Conservation (phyloP, 2,888 invertebrate genomes). For the Hypercompe scribonia region DNA sequence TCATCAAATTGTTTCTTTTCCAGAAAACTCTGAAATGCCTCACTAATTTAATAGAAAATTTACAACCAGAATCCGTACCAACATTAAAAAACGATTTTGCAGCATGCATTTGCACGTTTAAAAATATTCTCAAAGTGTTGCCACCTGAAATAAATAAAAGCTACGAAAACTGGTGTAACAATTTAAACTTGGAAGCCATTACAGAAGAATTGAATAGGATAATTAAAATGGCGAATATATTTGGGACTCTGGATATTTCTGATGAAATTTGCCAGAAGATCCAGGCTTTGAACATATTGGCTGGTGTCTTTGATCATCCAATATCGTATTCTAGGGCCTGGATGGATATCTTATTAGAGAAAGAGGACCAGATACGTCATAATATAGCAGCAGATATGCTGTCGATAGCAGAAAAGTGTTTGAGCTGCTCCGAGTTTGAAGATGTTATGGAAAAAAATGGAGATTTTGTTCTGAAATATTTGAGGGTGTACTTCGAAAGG, state of each 20-base stretch:
- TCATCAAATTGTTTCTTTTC: slow-evolving; percentile 42
- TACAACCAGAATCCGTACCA: slow-evolving; percentile 44
- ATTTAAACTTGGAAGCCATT: slow-evolving; percentile 48
- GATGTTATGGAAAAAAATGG: slow-evolving; percentile 44
- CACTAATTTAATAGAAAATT: slow-evolving; percentile 41
- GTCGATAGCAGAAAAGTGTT: slow-evolving; percentile 51
- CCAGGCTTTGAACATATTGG: slow-evolving; percentile 49
- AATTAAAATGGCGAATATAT: slow-evolving; percentile 45
- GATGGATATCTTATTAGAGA: slow-evolving; percentile 6
- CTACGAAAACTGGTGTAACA: slow-evolving; percentile 45
- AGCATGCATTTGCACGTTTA: slow-evolving; percentile 42
- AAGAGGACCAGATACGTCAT: not conserved
- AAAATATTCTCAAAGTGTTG: slow-evolving; percentile 27
- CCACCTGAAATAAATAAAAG: slow-evolving; percentile 15
- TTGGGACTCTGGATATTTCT: slow-evolving; percentile 37
- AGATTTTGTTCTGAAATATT: slow-evolving; percentile 38
- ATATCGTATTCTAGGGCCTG: slow-evolving; percentile 21
- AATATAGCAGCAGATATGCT: slow-evolving; percentile 52
- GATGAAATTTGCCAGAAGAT: slow-evolving; percentile 20
- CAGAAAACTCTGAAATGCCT: slow-evolving; percentile 59
- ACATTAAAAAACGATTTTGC: slow-evolving; percentile 41
- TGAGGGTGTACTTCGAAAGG: slow-evolving; percentile 42
- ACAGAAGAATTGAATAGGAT: slow-evolving; percentile 26
- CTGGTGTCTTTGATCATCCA: slow-evolving; percentile 35
- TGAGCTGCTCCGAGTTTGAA: slow-evolving; percentile 36